These are phyloP conservation scores for Macrostomum lignano DNA, from an alignment of 1,140 invertebrate species.

Conservation along the genomic window DNA sequence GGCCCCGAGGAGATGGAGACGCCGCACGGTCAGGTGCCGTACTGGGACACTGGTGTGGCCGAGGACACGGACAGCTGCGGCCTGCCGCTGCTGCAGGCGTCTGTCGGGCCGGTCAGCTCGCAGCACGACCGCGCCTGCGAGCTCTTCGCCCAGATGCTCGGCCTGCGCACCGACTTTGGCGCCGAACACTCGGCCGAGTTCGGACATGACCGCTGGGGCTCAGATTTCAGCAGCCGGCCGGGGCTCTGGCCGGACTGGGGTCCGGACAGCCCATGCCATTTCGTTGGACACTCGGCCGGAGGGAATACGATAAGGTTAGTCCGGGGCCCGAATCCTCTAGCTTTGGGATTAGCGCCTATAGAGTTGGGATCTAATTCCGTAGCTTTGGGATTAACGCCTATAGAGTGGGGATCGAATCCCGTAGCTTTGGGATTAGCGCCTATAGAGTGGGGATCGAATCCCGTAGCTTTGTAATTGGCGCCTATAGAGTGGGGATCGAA, in stretches of 20 bases:
- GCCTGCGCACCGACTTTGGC: neutral
- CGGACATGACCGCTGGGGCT: neutral
- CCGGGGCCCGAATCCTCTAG: no score
- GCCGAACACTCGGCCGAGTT: neutral
- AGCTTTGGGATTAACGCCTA: no score
- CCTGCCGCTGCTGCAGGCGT: neutral
- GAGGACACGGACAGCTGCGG: neutral
- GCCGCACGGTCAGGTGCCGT: no score
- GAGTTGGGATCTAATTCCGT: no score
- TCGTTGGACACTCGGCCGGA: neutral
- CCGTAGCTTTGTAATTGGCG: no score
- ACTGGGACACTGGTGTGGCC: neutral
- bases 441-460: no score
- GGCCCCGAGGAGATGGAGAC: neutral
- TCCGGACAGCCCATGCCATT: neutral
- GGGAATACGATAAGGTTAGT: neutral
- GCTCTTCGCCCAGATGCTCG: neutral
- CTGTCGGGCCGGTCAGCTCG: neutral
- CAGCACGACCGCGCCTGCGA: constrained; percentile 1
- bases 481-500: no score
- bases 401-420: no score
- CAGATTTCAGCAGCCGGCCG: neutral
- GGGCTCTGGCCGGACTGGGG: neutral
- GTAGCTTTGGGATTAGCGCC: no score
- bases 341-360: no score